Evolutionary conservation across 1,140 invertebrate genomes (phyloP), one percentile per base, ranked within the genome.

Genomic region (Temnothorax longispinosus): DNA sequence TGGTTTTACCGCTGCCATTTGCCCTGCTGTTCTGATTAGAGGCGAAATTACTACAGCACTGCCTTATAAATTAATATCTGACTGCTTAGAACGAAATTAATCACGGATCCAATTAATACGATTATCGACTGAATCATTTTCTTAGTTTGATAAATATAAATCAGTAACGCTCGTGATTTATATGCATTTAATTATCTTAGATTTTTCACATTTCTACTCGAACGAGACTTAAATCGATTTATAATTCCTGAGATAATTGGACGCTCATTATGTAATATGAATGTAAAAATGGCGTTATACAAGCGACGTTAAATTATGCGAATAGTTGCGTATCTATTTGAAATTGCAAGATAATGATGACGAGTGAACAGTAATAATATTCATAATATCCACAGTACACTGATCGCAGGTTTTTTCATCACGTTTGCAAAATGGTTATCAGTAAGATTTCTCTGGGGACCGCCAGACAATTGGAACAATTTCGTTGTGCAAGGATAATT

Each of bases 241-340:
- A 56, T 81, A 54, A 81, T 71, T 44, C 5, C 50, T 8, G 10
- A 41, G 64, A 56, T 81, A 44, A 81, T 81, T 69, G 18, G 8
- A 32, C n/a, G 64, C 8, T 32, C 50, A 56, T 81, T 71, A 81
- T 71, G 38, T 44, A 78, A 78, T 78, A 35, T 3, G 15, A 10
- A 64, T 15, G 27, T 35, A 65, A 81, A 81, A 71, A 56, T 5
- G 58, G 38, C 38, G 50, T 81, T 81, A 71, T 71, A 81, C 52
- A 71, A 81, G 18, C 44, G 64, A 62, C 13, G n/a, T 71, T 71
- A 52, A 81, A 32, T 71, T 38, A 81, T 56, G 35, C 38, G 64
- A 56, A 56, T 54, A 71, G 50, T 44, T 69, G 52, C n/a, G 21
- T 50, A 69, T 69, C 10, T 10, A 71, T 21, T 54, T 41, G 32